Base-by-base conservation (phyloP, 2,797 vertebrate genomes). In the Anabacerthia variegaticeps region DNA sequence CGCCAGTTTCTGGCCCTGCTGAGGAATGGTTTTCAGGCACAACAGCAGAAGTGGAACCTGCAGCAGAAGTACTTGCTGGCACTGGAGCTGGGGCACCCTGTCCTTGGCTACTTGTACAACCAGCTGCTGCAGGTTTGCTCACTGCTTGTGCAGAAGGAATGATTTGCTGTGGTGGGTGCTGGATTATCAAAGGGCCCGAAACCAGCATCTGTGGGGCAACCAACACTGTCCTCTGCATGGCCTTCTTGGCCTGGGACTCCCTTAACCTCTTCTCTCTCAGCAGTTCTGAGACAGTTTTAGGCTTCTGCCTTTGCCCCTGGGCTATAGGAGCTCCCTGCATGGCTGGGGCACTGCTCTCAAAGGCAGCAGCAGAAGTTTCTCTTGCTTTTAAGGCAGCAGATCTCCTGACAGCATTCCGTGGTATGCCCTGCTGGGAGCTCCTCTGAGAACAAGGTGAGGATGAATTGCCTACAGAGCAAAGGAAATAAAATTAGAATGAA, bases 241-340 rank as follows among this genome's bases (percentile, higher is more conserved):
- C 78, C 5, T 87, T 96, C 82, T 16, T 85, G 41, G 97, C 97
- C 23, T 36, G 80, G 22, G 83, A 85, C 62, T 96, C 94, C 27
- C 89, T 93, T 6, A 96, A 95, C 9, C 97, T 92, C 56, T 97
- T 96, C 84, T 98, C 97, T 15, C 93, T 82, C 36, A 99, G 97
- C 12, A 98, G 78, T 43, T 98, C 96, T 0, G 92, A 98, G 65
- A 98, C 98, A 0, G 98, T 98, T 95, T 98, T 98, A 3, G 92
- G 95, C 36, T 97, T 98, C 10, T 92, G 89, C 44, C 73, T 77
- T 4, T 96, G 63, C 12, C 2, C 46, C 10, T 32, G 92, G 9
- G 52, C 30, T 3, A 71, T 44, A 11, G n/a, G 36, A 20, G 76
- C 46, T 1, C 23, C 63, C 7, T 28, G 41, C 3, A 7, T 1